Evolutionary conservation across 2,113 vertebrate genomes (phyloP).

Genomic region (Varanus salvator): DNA sequence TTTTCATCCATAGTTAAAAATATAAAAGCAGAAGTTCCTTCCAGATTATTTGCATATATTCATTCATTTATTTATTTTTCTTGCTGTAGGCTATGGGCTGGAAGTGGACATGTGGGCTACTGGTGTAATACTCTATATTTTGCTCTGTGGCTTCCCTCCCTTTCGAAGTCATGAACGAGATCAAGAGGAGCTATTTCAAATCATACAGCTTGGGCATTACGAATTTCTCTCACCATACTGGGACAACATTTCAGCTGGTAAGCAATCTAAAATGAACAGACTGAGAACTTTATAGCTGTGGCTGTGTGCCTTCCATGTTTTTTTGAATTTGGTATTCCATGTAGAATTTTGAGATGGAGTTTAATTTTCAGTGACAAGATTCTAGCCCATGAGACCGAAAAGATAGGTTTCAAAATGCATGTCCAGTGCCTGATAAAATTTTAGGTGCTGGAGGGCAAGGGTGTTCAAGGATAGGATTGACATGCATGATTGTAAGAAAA

Average conservation of each 20-base stretch:
- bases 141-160: conserved; percentile 95
- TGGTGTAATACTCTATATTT: conserved; percentile 94
- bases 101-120: conserved; percentile 97
- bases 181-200: conserved; percentile 92
- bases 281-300: background rate
- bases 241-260: conserved; percentile 94
- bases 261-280: conserved; percentile 33
- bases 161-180: conserved; percentile 93
- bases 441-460: background rate
- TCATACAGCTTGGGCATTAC: conserved; percentile 90
- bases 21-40: background rate
- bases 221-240: conserved; percentile 94
- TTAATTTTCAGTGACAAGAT: background rate
- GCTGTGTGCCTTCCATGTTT: background rate
- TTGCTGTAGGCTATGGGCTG: conserved; percentile 88
- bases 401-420: background rate
- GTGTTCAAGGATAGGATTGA: too few species aligned
- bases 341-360: background rate
- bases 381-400: background rate
- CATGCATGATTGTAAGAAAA: too few species aligned
- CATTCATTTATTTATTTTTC: conserved; percentile 8
- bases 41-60: conserved; percentile 1
- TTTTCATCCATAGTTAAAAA: background rate
- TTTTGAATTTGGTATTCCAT: background rate
- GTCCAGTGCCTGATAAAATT: background rate